Conservation (phyloP, 2,888 invertebrate species). For the Oscheius sp. region DNA sequence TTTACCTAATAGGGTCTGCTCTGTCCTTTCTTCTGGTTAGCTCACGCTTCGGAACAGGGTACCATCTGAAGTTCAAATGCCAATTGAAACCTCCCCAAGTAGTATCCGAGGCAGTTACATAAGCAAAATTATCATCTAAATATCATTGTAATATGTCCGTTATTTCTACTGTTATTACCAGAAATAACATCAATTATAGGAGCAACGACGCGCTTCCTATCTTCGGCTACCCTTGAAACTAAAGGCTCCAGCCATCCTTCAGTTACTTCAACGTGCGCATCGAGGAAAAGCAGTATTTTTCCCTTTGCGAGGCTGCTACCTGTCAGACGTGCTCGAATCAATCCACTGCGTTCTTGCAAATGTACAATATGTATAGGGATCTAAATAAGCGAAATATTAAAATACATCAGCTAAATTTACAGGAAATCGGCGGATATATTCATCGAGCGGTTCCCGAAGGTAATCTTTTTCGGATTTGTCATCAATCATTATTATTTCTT, state of each 20-base stretch:
- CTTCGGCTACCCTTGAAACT: slow-evolving; percentile 88
- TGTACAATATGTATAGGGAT: slow-evolving; percentile 87
- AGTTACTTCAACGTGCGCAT: slow-evolving; percentile 88
- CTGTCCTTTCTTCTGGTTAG: slow-evolving; percentile 90
- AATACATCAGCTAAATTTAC: slow-evolving; percentile 34
- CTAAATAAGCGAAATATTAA: slow-evolving; percentile 75
- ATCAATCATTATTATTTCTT: slow-evolving; percentile 73
- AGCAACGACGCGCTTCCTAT: slow-evolving; percentile 77
- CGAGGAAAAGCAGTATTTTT: slow-evolving; percentile 93
- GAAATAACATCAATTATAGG: slow-evolving; percentile 61
- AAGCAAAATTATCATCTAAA: slow-evolving; percentile 97
- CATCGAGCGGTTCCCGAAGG: slow-evolving; percentile 67
- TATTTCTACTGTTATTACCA: neutral
- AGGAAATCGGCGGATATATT: slow-evolving; percentile 67
- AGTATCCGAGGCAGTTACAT: slow-evolving; percentile 97
- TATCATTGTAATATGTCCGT: slow-evolving; percentile 78
- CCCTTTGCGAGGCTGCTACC: slow-evolving; percentile 93
- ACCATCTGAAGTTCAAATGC: slow-evolving; percentile 95
- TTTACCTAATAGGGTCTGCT: slow-evolving; percentile 47
- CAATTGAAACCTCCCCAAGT: slow-evolving; percentile 99
- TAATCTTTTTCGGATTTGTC: slow-evolving; percentile 71
- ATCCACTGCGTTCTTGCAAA: slow-evolving; percentile 90
- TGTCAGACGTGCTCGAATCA: slow-evolving; percentile 91
- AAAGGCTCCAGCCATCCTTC: slow-evolving; percentile 98
- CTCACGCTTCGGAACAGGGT: slow-evolving; percentile 95